Conservation (phyloP, 2,113 vertebrate genomes). For the Aplodontia rufa region DNA sequence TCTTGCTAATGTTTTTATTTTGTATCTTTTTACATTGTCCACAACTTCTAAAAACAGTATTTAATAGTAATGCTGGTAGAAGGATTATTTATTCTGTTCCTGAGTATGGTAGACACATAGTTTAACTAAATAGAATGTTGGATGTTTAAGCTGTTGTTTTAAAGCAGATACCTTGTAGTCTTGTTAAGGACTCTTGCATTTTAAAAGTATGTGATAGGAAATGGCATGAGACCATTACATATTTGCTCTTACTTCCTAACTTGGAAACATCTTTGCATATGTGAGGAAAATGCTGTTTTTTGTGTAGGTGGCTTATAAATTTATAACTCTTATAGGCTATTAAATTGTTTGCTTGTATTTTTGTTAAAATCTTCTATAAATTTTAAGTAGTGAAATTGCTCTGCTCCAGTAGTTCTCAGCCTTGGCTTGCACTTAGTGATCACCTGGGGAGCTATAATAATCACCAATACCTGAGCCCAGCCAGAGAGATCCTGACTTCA, state of each 20-base stretch:
- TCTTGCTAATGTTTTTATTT: constrained; percentile 42
- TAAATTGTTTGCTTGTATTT: constrained; percentile 41
- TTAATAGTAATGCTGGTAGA: constrained; percentile 4
- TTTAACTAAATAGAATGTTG: constrained; percentile 38
- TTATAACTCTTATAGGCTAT: neutral
- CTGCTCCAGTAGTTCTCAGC: neutral
- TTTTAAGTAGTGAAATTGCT: constrained; percentile 3
- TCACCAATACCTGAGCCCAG: neutral
- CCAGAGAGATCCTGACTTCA: neutral
- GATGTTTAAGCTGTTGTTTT: constrained; percentile 27
- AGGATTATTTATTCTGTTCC: neutral
- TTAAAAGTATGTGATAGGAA: constrained; percentile 28
- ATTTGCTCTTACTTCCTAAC: constrained; percentile 25
- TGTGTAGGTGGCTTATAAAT: neutral
- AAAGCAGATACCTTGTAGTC: constrained; percentile 23
- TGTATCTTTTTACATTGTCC: constrained; percentile 17
- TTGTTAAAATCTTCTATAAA: constrained; percentile 36
- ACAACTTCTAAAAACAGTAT: constrained; percentile 29
- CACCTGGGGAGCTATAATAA: constrained; percentile 30
- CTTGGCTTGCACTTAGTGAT: constrained; percentile 2
- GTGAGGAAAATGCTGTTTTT: constrained; percentile 39
- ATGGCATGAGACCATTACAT: neutral
- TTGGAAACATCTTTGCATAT: constrained; percentile 19
- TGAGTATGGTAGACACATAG: neutral
- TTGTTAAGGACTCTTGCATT: constrained; percentile 27